These are phyloP conservation scores for Pyrgilauda ruficollis DNA, from an alignment of 2,113 vertebrate species.

Conservation along the genomic window DNA sequence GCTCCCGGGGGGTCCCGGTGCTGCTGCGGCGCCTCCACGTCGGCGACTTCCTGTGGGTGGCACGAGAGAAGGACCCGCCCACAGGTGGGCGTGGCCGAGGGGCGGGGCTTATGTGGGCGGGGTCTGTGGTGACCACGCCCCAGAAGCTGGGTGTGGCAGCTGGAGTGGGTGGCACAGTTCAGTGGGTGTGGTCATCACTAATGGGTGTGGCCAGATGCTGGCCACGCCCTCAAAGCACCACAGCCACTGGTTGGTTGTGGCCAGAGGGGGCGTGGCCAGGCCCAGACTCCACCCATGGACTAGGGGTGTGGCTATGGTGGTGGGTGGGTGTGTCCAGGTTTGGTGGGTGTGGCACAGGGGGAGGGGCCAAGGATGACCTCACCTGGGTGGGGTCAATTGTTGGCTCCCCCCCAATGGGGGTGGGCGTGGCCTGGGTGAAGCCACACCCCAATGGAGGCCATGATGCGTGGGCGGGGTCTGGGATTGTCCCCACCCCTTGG, in stretches of 20 bases:
- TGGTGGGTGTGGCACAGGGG: background rate
- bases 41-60: background rate
- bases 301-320: too few relatives aligned
- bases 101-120: too few relatives aligned
- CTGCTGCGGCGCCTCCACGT: background rate
- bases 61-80: background rate
- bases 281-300: too few relatives aligned
- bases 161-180: too few relatives aligned
- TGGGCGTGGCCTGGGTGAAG: background rate
- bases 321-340: too few relatives aligned
- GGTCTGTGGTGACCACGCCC: too few relatives aligned
- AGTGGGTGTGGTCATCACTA: background rate
- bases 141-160: too few relatives aligned
- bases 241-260: too few relatives aligned
- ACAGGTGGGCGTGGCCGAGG: background rate
- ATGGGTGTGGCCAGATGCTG: background rate
- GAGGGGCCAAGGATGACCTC: too few relatives aligned
- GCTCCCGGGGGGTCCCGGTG: background rate
- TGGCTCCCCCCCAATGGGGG: background rate
- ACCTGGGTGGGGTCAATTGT: too few relatives aligned
- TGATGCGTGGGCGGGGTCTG: background rate
- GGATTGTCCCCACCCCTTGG: background rate
- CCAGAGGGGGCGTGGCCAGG: too few relatives aligned
- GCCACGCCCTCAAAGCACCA: too few relatives aligned
- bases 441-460: background rate